phyloP scores from a whole-genome alignment of 53 echinoderm and acorn worm genomes.

The Crossaster papposus region DNA sequence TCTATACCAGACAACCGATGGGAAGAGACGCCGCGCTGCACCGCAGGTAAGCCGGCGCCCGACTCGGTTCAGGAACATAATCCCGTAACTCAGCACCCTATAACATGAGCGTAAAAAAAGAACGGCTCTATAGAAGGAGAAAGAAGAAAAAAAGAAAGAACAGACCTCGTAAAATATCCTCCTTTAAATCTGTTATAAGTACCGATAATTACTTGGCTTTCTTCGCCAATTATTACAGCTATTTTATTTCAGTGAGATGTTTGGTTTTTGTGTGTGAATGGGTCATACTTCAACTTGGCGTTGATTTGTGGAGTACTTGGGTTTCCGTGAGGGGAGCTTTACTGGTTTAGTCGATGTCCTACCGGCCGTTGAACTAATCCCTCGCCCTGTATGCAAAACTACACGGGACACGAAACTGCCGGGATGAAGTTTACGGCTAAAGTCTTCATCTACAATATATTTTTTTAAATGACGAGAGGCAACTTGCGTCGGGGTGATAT shows the following conservation, averaged over 20 bases:
- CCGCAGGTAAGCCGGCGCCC: constrained; percentile 57
- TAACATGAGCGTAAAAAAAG: constrained; percentile 38
- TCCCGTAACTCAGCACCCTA: constrained; percentile 45
- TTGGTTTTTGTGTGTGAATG: neutral
- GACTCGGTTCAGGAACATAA: constrained; percentile 11
- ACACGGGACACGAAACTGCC: neutral
- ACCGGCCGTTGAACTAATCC: constrained; percentile 47
- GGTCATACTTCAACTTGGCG: neutral
- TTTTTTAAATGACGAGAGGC: too few species aligned
- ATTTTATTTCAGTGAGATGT: constrained; percentile 26
- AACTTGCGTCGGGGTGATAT: too few species aligned
- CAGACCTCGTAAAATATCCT: neutral
- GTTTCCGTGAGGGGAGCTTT: neutral
- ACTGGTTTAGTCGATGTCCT: constrained; percentile 6
- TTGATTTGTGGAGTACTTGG: constrained; percentile 11
- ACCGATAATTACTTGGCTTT: constrained; percentile 57
- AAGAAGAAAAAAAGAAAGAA: neutral
- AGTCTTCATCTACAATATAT: too few species aligned
- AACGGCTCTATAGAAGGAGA: neutral
- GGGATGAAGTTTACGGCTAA: too few species aligned
- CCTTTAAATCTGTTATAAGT: constrained; percentile 2
- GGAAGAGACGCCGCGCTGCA: neutral
- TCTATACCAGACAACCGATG: neutral
- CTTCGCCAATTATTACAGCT: constrained; percentile 33
- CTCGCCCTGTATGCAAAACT: neutral